A percentile compares a stretch with the other conserved stretches of the same genome.
These are phyloP conservation scores for Zaprionus bogoriensis DNA, from an alignment of 2,888 invertebrate species.

Conservation along the genomic window DNA sequence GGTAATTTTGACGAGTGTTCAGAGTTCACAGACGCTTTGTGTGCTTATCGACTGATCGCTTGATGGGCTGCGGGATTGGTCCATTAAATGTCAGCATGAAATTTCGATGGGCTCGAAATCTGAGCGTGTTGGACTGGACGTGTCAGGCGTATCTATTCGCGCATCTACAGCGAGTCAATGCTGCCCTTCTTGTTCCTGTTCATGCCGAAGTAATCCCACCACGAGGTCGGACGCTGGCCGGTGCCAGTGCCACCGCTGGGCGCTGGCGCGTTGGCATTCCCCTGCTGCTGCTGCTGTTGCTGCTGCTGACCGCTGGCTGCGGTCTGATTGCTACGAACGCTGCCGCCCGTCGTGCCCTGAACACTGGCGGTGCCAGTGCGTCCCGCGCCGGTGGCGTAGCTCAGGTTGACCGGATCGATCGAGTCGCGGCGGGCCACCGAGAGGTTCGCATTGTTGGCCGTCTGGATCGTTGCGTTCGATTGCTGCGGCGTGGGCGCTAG, in stretches of 20 bases:
- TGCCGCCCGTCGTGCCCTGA: background rate
- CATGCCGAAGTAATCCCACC: slow-evolving; percentile 55
- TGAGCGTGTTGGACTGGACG: background rate
- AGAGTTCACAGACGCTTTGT: background rate
- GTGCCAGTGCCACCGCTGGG: background rate
- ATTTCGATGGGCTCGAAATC: slow-evolving; percentile 16
- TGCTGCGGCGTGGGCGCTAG: slow-evolving; percentile 41
- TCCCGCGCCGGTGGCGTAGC: background rate
- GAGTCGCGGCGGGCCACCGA: background rate
- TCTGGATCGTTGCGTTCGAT: slow-evolving; percentile 31
- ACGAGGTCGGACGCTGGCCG: slow-evolving; percentile 5
- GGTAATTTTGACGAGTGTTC: too few species aligned
- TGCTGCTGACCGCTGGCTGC: background rate
- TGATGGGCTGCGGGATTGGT: too few species aligned
- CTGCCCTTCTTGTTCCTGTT: slow-evolving; percentile 37
- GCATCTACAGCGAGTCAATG: slow-evolving; percentile 17
- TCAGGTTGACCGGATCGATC: background rate
- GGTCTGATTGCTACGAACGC: background rate
- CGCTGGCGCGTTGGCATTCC: background rate
- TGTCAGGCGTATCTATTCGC: background rate
- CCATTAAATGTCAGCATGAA: background rate
- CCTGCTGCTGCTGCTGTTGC: background rate
- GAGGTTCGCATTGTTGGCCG: background rate
- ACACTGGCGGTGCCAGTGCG: background rate
- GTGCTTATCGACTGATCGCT: background rate